Percentiles rank a stretch among this genome's conserved stretches.
Evolutionary conservation across 2,113 vertebrate genomes (phyloP).

Genomic region (Electrona antarctica): DNA sequence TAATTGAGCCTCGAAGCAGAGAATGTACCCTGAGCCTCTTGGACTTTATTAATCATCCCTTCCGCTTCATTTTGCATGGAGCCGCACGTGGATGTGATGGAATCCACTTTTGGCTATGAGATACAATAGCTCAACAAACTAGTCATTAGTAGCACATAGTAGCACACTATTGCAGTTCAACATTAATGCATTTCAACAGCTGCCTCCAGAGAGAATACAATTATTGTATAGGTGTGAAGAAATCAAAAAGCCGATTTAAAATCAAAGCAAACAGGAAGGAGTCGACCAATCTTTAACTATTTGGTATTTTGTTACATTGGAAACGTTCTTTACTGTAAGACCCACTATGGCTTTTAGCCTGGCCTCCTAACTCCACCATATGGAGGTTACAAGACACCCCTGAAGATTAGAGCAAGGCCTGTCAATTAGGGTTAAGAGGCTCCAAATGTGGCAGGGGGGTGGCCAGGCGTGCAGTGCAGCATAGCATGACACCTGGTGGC

Average conservation of each 20-base stretch:
- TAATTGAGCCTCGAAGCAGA: not conserved
- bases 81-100: too few species aligned
- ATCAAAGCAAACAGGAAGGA: not conserved
- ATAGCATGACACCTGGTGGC: conserved; percentile 50
- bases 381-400: conserved; percentile 16
- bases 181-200: not conserved
- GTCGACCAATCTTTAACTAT: not conserved
- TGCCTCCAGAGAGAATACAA: not conserved
- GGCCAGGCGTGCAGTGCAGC: conserved; percentile 29
- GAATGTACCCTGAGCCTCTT: not conserved
- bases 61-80: not conserved
- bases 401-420: conserved; percentile 26
- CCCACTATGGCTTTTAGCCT: conserved; percentile 3
- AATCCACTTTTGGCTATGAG: too few species aligned
- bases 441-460: conserved; percentile 29
- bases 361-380: not conserved
- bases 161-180: too few species aligned
- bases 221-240: conserved; percentile 6
- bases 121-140: too few species aligned
- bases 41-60: not conserved
- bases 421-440: conserved; percentile 52
- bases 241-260: not conserved
- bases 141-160: too few species aligned
- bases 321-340: not conserved
- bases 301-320: too few species aligned